Evolutionary conservation across 1,140 invertebrate genomes (phyloP).

Genomic region (Ganaspis sp.): DNA sequence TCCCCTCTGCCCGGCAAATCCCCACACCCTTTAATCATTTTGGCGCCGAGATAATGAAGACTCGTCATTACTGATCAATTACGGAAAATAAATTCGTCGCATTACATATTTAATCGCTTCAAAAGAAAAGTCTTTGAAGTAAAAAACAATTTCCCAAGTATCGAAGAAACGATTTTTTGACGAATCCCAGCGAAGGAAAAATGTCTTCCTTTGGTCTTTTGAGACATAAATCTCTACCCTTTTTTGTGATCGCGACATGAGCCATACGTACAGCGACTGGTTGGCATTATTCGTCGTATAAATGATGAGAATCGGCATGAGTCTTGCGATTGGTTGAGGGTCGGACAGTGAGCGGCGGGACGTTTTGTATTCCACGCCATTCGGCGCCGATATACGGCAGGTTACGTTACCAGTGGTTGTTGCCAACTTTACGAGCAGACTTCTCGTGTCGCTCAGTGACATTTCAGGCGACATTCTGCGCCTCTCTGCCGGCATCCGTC

Average conservation of each 20-base stretch:
- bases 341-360: not conserved
- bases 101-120: too few species aligned
- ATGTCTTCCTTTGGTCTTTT: not conserved
- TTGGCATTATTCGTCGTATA: conserved; percentile 26
- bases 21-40: too few species aligned
- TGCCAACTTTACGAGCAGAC: not conserved
- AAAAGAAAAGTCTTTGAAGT: too few species aligned
- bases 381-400: conserved; percentile 19
- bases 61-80: too few species aligned
- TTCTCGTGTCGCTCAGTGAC: conserved; percentile 12
- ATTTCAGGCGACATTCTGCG: conserved; percentile 31
- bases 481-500: conserved; percentile 9
- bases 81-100: too few species aligned
- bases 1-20: too few species aligned
- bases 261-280: not conserved
- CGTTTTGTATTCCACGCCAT: conserved; percentile 28
- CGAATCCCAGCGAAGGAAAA: not conserved
- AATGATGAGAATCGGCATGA: conserved; percentile 22
- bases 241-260: not conserved
- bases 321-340: conserved; percentile 24
- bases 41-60: too few species aligned
- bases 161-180: too few species aligned
- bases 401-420: conserved; percentile 20
- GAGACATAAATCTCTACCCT: not conserved
- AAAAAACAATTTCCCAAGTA: too few species aligned